Conservation (phyloP, 2,113 vertebrate species). For the Alexandromys fortis region DNA sequence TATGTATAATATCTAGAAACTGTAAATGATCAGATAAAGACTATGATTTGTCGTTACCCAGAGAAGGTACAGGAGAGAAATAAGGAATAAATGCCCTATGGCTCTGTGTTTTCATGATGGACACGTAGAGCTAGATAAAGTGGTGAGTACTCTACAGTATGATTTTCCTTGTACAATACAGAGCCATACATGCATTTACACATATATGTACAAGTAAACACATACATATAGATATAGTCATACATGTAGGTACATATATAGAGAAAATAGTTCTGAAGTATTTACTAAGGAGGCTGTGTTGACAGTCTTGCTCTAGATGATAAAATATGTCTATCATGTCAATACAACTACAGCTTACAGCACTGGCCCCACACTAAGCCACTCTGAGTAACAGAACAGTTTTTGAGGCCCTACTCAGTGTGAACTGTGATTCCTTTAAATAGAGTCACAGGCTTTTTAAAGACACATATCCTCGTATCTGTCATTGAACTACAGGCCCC, state of each 20-base stretch:
- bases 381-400: neutral
- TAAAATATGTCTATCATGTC: neutral
- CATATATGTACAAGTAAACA: neutral
- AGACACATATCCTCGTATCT: neutral
- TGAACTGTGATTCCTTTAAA: no score
- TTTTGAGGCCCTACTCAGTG: neutral
- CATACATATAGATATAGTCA: fast-evolving
- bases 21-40: neutral
- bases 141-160: neutral
- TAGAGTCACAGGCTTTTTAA: neutral
- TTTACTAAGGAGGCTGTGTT: neutral
- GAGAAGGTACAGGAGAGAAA: neutral
- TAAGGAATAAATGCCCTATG: neutral
- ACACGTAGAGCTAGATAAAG: neutral
- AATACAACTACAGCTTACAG: fast-evolving
- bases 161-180: neutral
- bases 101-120: neutral
- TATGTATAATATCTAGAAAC: neutral
- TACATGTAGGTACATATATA: neutral
- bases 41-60: neutral
- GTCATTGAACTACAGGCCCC: neutral
- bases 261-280: neutral
- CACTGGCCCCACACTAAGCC: fast-evolving
- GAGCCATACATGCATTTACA: neutral
- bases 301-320: neutral